phyloP scores from a whole-genome alignment of 2,113 vertebrate genomes.

The Forbesichthys agassizii region DNA sequence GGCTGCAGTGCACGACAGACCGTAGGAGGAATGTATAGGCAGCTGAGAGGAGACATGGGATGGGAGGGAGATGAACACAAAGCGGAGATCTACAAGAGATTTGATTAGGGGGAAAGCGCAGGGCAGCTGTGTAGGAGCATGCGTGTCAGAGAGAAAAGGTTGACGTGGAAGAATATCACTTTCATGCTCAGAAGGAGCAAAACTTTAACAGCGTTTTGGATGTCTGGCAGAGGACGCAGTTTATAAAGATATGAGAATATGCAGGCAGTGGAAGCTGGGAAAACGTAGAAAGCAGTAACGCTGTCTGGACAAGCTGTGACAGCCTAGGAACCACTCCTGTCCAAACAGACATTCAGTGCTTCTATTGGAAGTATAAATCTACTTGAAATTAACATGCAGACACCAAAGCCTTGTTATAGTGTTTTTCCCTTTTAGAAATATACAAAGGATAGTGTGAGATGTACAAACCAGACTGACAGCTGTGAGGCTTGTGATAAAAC shows the following conservation, averaged over 20 bases:
- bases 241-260: constrained; percentile 1
- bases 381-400: constrained; percentile 38
- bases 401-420: constrained; percentile 5
- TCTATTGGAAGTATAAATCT: constrained; percentile 55
- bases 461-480: constrained; percentile 7
- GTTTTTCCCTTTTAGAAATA: background rate
- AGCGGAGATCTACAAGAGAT: constrained; percentile 54
- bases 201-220: background rate
- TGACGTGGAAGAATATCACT: constrained; percentile 35
- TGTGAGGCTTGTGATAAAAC: constrained; percentile 8
- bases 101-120: constrained; percentile 55
- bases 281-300: constrained; percentile 25
- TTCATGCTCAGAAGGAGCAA: background rate
- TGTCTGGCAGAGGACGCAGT: background rate
- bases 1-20: constrained; percentile 50
- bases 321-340: constrained; percentile 54
- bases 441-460: constrained; percentile 16
- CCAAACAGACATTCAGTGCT: constrained; percentile 59
- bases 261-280: background rate
- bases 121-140: constrained; percentile 39
- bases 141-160: constrained; percentile 39
- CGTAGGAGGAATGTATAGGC: constrained; percentile 55
- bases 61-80: constrained; percentile 23
- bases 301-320: constrained; percentile 69
- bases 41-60: constrained; percentile 44